A percentile compares a stretch with the other conserved stretches of the same genome.
Evolutionary conservation across 2,113 vertebrate species (phyloP).

Genomic region (Scophthalmus maximus): DNA sequence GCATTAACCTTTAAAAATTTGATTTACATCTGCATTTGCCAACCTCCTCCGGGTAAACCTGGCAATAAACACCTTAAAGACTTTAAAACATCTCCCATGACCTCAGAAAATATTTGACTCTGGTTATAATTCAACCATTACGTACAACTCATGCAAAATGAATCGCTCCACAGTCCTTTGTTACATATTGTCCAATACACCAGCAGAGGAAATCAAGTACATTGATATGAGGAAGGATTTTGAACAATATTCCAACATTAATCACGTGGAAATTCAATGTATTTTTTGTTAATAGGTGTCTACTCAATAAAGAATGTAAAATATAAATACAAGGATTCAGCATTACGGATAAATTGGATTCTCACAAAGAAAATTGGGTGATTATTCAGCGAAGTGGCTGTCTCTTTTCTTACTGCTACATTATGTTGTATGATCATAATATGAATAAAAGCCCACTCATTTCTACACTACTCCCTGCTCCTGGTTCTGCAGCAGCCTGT

Average conservation of each 20-base stretch:
- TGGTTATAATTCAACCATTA: conserved; percentile 72
- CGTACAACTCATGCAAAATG: conserved; percentile 55
- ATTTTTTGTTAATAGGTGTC: conserved; percentile 48
- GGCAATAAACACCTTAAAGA: conserved; percentile 73
- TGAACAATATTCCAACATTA: conserved; percentile 27
- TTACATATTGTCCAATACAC: conserved; percentile 19
- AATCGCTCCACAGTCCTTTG: conserved; percentile 35
- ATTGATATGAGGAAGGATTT: conserved; percentile 8
- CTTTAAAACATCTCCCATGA: conserved; percentile 67
- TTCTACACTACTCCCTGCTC: conserved; percentile 28
- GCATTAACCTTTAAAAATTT: conserved; percentile 76
- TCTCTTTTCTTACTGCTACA: conserved; percentile 52
- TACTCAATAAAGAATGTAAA: conserved; percentile 48
- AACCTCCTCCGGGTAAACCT: conserved; percentile 57
- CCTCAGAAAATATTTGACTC: conserved; percentile 60
- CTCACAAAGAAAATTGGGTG: conserved; percentile 45
- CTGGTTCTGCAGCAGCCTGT: conserved; percentile 60
- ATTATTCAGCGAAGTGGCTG: conserved; percentile 56
- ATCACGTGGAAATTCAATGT: conserved; percentile 29
- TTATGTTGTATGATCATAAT: conserved; percentile 57
- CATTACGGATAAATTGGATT: conserved; percentile 53
- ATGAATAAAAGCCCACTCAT: conserved; percentile 55
- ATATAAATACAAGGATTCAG: conserved; percentile 53
- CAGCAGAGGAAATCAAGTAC: conserved; percentile 28
- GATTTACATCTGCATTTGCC: conserved; percentile 72